Percentiles rank a stretch among this genome's conserved stretches.
Conservation (phyloP, 1,140 invertebrate genomes). For the Anoplophora glabripennis region DNA sequence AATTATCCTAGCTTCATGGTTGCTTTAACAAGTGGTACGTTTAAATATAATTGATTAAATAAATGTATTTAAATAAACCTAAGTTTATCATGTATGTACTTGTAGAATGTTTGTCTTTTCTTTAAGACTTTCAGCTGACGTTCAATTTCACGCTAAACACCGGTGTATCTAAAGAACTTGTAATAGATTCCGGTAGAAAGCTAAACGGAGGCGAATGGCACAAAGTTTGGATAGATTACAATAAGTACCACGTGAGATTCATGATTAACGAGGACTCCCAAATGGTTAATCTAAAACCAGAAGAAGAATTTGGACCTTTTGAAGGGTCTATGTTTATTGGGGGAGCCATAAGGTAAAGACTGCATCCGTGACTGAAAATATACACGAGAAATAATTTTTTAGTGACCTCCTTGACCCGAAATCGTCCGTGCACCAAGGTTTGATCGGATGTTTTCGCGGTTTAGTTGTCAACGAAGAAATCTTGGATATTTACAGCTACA, state of each 20-base stretch:
- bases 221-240: conserved; percentile 91
- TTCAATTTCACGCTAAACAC: conserved; percentile 90
- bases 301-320: conserved; percentile 87
- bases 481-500: conserved; percentile 86
- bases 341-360: conserved; percentile 78
- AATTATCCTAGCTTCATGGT: conserved; percentile 90
- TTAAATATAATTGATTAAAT: too few species aligned
- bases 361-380: neutral
- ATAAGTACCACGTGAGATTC: conserved; percentile 89
- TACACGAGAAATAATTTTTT: conserved; percentile 36
- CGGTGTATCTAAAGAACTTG: conserved; percentile 71
- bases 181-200: conserved; percentile 75
- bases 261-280: conserved; percentile 86
- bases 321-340: conserved; percentile 92
- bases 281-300: conserved; percentile 79
- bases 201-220: conserved; percentile 93
- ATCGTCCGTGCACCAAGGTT: conserved; percentile 77
- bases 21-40: conserved; percentile 72
- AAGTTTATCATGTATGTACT: too few species aligned
- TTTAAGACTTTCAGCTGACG: conserved; percentile 75
- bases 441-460: conserved; percentile 90
- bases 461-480: conserved; percentile 88
- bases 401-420: conserved; percentile 74
- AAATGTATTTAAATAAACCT: too few species aligned
- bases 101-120: too few species aligned